These are phyloP conservation scores for Chionodraco myersi DNA, from an alignment of 2,113 vertebrate species.

Conservation along the genomic window DNA sequence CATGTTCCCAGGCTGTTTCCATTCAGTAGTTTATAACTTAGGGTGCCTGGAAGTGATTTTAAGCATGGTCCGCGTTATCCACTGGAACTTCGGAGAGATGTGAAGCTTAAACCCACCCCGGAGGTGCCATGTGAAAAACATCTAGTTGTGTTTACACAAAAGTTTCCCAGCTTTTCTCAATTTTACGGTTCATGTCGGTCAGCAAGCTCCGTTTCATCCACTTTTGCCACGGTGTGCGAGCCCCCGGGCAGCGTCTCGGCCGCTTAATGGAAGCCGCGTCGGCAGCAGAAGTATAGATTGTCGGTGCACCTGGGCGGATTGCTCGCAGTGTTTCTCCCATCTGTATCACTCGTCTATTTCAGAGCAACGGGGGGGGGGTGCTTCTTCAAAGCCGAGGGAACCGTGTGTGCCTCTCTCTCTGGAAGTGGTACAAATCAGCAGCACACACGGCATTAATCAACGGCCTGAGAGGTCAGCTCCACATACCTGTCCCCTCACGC, in stretches of 20 bases:
- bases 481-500: slow-evolving; percentile 61
- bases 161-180: slow-evolving; percentile 66
- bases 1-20: slow-evolving; percentile 63
- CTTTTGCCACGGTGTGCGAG: slow-evolving; percentile 48
- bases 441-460: slow-evolving; percentile 76
- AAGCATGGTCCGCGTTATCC: slow-evolving; percentile 66
- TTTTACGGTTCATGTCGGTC: slow-evolving; percentile 70
- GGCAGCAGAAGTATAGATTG: slow-evolving; percentile 46
- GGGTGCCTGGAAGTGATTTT: slow-evolving; percentile 59
- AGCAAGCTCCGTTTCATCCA: slow-evolving; percentile 55
- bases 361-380: slow-evolving; percentile 30
- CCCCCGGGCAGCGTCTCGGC: slow-evolving; percentile 56
- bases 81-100: slow-evolving; percentile 62
- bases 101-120: slow-evolving; percentile 50
- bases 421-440: slow-evolving; percentile 68
- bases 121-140: slow-evolving; percentile 62
- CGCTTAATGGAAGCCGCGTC: slow-evolving; percentile 68
- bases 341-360: slow-evolving; percentile 66
- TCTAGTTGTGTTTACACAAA: slow-evolving; percentile 72
- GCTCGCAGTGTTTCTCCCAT: slow-evolving; percentile 56
- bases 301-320: slow-evolving; percentile 46
- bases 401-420: slow-evolving; percentile 41
- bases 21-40: slow-evolving; percentile 68
- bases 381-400: slow-evolving; percentile 43
- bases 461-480: slow-evolving; percentile 70